Evolutionary conservation across 2,888 invertebrate species (phyloP).

Genomic region (Diplolepis rosae): DNA sequence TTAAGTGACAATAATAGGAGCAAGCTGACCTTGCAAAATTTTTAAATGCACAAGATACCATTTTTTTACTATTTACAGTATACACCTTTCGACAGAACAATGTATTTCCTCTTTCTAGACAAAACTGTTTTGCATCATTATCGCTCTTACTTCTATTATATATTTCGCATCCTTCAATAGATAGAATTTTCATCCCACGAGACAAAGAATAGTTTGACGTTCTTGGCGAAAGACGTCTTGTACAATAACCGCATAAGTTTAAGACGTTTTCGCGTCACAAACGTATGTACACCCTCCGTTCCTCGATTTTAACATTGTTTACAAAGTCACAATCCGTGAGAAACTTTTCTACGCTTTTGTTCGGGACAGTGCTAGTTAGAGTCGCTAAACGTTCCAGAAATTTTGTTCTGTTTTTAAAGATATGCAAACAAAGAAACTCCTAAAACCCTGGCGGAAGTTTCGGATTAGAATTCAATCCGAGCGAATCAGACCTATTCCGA

Average conservation of each 20-base stretch:
- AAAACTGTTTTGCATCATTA: background rate
- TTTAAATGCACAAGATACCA: background rate
- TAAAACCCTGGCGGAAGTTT: too few species aligned
- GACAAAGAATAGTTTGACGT: background rate
- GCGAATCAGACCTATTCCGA: too few species aligned
- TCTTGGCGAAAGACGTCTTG: too few species aligned
- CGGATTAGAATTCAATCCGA: too few species aligned
- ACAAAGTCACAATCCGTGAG: background rate
- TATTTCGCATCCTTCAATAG: background rate
- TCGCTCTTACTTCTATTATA: background rate
- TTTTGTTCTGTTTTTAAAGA: too few species aligned
- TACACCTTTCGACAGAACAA: background rate
- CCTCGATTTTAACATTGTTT: background rate
- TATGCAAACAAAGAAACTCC: too few species aligned
- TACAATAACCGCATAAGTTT: background rate
- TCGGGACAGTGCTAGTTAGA: background rate
- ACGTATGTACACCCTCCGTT: background rate
- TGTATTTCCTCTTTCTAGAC: background rate
- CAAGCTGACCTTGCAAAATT: background rate
- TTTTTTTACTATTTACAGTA: background rate
- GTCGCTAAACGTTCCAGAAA: background rate
- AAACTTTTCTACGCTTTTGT: background rate
- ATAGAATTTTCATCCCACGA: background rate
- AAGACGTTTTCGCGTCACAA: background rate
- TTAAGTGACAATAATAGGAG: background rate